Base-by-base conservation (phyloP, 2,888 invertebrate species). In the Synergus japonicus region DNA sequence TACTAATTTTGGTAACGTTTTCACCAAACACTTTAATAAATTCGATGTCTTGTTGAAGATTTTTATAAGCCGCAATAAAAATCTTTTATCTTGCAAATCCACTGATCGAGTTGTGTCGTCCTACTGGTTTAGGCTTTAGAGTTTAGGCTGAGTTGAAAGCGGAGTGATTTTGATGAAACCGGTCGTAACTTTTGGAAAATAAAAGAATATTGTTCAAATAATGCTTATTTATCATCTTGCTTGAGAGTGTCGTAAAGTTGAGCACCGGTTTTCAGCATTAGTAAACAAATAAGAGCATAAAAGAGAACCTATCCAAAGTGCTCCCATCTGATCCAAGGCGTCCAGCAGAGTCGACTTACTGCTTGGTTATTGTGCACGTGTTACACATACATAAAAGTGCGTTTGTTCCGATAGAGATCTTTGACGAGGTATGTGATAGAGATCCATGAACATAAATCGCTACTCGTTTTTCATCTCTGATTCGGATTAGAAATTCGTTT, bases 171-270 rank as follows among this genome's bases (percentile, higher is more conserved):
- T 73, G 49, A 73, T 73, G 54, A 73, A 73, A 73, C 54, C 73
- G 54, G 54, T 73, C 73, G 54, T 73, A 54, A 73, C 54, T 73
- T 54, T 49, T 29, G 37, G 7, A 73, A 73, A 73, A 73, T 73
- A 73, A 41, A 73, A 73, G 73, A 73, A 73, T 73, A 73, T 54
- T 73, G 49, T 73, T 37, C 73, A 73, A 54, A 73, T 73, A 73
- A 73, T 73, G 73, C 73, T 73, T 73, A 73, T 73, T 73, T 73
- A 73, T 73, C 73, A n/a, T 54, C 41, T 73, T 73, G 73, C 73
- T 73, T 73, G 4, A 44, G 49, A 73, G 73, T 73, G 54, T 73
- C 73, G 73, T 73, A 54, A 73, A 73, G 73, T 54, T 73, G 73
- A 73, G 54, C 73, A 73, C 73, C 73, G 73, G 73, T 54, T 73